phyloP scores from a whole-genome alignment of 2,888 invertebrate genomes.

The Phrixothrix hirtus region DNA sequence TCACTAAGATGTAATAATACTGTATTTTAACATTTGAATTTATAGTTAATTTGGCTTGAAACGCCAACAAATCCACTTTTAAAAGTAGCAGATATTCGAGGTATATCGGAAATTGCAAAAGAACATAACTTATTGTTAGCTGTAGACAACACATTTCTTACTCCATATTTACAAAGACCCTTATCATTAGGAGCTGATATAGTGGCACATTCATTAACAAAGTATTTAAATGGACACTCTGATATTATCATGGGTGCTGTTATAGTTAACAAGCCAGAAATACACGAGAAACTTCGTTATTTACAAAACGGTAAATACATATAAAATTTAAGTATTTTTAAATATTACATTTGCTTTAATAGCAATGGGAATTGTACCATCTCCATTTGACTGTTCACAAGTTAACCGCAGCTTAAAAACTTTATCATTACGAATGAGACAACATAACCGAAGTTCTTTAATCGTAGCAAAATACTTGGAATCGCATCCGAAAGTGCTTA shows the following conservation, averaged over 20 bases:
- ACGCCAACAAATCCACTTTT: constrained; percentile 94
- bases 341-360: neutral
- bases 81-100: constrained; percentile 86
- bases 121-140: constrained; percentile 68
- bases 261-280: constrained; percentile 70
- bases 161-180: constrained; percentile 89
- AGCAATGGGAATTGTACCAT: constrained; percentile 91
- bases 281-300: constrained; percentile 76
- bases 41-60: constrained; percentile 88
- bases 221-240: constrained; percentile 98
- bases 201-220: constrained; percentile 89
- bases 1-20: neutral
- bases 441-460: constrained; percentile 79
- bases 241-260: constrained; percentile 96
- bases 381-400: constrained; percentile 94
- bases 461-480: constrained; percentile 81
- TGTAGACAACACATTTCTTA: constrained; percentile 93
- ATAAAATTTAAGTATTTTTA: too few species aligned
- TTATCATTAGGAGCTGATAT: constrained; percentile 90
- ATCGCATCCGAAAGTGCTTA: constrained; percentile 74
- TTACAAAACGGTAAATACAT: constrained; percentile 84
- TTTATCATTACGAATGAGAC: constrained; percentile 86
- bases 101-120: constrained; percentile 67
- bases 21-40: constrained; percentile 34
- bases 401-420: constrained; percentile 95